Base-by-base conservation (phyloP, 2,888 invertebrate species). In the Andricus quercusramuli region DNA sequence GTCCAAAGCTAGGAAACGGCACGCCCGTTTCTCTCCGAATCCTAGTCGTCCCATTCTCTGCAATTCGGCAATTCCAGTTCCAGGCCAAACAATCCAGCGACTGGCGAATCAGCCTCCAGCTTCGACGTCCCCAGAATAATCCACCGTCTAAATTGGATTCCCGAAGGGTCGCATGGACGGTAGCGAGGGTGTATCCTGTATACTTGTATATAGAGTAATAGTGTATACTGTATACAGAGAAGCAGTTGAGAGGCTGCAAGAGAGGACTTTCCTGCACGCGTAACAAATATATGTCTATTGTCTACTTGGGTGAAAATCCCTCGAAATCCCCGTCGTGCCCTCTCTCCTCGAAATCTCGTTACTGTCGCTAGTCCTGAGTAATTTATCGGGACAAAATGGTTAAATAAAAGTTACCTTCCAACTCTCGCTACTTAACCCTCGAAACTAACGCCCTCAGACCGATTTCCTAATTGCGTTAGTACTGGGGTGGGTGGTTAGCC, bases 31-130 rank as follows among this genome's bases (percentile, higher is more conserved):
- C 80, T 83, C 82, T 80, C 81, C 44, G 79, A 81, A 83, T 79
- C 81, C 78, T 25, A 78, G 82, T 81, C 82, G 82, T 37, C 56
- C 74, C 29, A 80, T 83, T 79, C 79, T 65, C 80, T 77, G 76
- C 80, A 77, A 81, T 80, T 81, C 81, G 80, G 81, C 83, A 80
- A 81, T 82, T 84, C 78, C 82, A 74, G 81, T 80, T 82, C 78
- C 77, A 74, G 74, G 74, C 74, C 56, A 74, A 51, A 74, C 74
- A 74, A 74, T 74, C 56, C 74, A n/a, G 13, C 37, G 15, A 51
- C 80, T 77, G 81, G 81, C 80, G 81, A 79, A 82, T 80, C 82
- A 79, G 83, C 80, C 79, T 78, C 77, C 80, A 70, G 77, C 82
- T 80, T 64, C 80, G 51, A 56, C 56, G 74, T 74, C 74, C 56